A percentile compares a stretch with the other conserved stretches of the same genome.
These are phyloP conservation scores for Piaya cayana DNA, from an alignment of 2,113 vertebrate genomes.

Conservation along the genomic window DNA sequence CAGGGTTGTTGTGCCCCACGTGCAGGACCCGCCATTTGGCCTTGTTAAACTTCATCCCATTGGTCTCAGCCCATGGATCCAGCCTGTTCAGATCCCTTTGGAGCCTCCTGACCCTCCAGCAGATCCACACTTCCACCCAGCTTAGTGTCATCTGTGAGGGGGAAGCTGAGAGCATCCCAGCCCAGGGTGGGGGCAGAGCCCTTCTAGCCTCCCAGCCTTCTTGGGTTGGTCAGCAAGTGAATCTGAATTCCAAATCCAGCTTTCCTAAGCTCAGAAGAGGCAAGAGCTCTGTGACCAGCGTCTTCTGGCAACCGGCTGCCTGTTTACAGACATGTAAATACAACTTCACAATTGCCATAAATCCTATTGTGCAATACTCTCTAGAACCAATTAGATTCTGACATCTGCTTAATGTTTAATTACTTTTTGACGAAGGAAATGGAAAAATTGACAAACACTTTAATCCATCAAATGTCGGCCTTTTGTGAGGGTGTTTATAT, in stretches of 20 bases:
- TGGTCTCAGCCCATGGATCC: too few species aligned
- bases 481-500: constrained; percentile 79
- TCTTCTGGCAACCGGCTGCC: neutral
- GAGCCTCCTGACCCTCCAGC: too few species aligned
- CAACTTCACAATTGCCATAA: neutral
- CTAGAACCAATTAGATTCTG: constrained; percentile 43
- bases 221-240: fast-evolving
- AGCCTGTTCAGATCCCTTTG: too few species aligned
- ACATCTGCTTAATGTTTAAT: constrained; percentile 71
- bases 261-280: neutral
- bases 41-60: too few species aligned
- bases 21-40: too few species aligned
- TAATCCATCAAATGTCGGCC: constrained; percentile 71
- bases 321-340: neutral
- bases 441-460: constrained; percentile 78
- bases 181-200: neutral
- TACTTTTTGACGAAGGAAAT: constrained; percentile 75
- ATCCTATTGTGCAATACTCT: constrained; percentile 28
- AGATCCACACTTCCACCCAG: too few species aligned
- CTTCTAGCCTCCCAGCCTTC: neutral
- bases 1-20: too few species aligned
- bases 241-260: neutral
- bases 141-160: too few species aligned
- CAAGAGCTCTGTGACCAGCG: neutral
- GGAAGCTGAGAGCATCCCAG: neutral